Base-by-base conservation (phyloP, 2,888 invertebrate species). In the Thecocarcelia acutangulata region DNA sequence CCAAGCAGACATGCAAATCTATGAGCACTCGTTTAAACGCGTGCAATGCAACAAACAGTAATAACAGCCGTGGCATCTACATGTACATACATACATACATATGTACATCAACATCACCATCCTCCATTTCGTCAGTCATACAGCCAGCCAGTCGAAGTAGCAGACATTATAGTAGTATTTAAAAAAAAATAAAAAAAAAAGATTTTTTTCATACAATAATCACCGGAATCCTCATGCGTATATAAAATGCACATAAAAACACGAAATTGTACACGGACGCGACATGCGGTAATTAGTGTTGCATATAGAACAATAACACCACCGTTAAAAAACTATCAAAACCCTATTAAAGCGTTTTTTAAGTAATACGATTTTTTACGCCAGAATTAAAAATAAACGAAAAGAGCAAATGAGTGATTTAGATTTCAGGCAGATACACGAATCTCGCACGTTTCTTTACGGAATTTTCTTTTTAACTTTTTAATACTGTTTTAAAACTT, bases 201-300 rank as follows among this genome's bases (percentile, higher is more conserved):
- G 28, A 33, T 28, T 17, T 21, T 69, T 54, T 69, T 61, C 75
- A 44, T 61, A 69, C 46, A 59, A 78, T 78, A 78, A 78, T 78
- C 66, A 78, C 72, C 66, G 72, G 58, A 73, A 78, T 78, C 72
- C 78, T 78, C 78, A 78, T 73, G 78, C 78, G 78, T 78, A 78
- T 72, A 44, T 63, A 59, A 69, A 44, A 61, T 52, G 59, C 52
- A 76, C 61, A 61, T 46, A 61, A 76, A 75, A 69, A 69, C 68
- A 76, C 44, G 54, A 70, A 59, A 59, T 74, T 66, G 64, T 66
- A 78, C 61, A 73, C 73, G 72, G 59, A 59, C 78, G 78, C 78
- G 74, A 82, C 82, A 82, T 82, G 82, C 78, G 82, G 78, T 78
- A 82, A 82, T 82, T 82, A 82, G 78, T 78, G 78, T 66, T 82